Base-by-base conservation (phyloP, 2,888 invertebrate species). In the Noctua janthe region DNA sequence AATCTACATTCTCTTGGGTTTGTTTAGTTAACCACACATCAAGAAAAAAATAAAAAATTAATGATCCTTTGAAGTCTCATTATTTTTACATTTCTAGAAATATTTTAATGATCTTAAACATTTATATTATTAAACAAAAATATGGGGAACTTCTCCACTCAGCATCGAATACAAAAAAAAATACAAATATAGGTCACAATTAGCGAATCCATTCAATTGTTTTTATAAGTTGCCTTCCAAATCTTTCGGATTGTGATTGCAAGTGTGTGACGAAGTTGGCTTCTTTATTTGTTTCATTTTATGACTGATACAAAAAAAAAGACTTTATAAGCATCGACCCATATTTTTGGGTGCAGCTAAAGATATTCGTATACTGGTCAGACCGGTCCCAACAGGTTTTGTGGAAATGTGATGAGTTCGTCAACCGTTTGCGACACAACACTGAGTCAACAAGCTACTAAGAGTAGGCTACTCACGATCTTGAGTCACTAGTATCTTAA, bases 371-470 rank as follows among this genome's bases (percentile, higher is more conserved):
- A 4, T 8, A 73, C 79, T 39, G 1, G 82, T 81, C 71, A 39
- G 35, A 86, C 86, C 79, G 85, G 86, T 81, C 3, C 5, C 23
- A 66, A 39, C 73, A 72, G 54, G 67, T 70, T 47, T 56, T 39
- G 39, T 67, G 39, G 23, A 43, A 43, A 43, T 43, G 43, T 77
- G 43, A 74, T 71, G 76, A 64, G 70, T 87, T 78, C 56, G 67
- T 83, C 75, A 75, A 74, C 73, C 51, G 59, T 86, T 76, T 83
- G 76, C 66, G 69, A 76, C 71, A 75, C 66, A 78, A n/a, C 17
- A n/a, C 29, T 47, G 69, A 62, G 76, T 74, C 78, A 77, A 81
- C 73, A 81, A 49, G 43, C 71, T 67, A 43, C 56, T 56, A 49
- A 20, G 29, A 29, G 23, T 67, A 49, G 47, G 35, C 49, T 29